Conservation (phyloP, 2,888 invertebrate genomes). For the Sericinus montela region DNA sequence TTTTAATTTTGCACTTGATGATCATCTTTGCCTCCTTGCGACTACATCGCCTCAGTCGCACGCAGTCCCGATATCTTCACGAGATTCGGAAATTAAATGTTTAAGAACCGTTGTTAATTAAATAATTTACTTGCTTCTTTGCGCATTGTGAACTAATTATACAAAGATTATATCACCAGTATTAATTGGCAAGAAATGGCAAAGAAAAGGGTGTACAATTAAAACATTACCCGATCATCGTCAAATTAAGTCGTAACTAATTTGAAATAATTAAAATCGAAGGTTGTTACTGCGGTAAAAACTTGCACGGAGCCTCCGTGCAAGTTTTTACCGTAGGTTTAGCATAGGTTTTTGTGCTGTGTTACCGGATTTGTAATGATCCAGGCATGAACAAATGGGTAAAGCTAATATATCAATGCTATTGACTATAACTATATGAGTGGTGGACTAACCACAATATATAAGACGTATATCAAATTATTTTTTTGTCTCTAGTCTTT, state of each 20-base stretch:
- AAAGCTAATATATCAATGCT: too few species aligned
- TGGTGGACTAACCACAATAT: too few species aligned
- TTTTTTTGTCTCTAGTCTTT: too few species aligned
- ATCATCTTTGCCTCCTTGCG: constrained; percentile 29
- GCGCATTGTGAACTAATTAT: constrained; percentile 34
- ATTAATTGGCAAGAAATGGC: constrained; percentile 53
- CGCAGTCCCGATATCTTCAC: constrained; percentile 30
- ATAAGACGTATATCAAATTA: too few species aligned
- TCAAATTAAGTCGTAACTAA: constrained; percentile 73
- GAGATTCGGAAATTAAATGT: constrained; percentile 18
- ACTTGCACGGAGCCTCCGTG: constrained; percentile 61
- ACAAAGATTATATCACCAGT: constrained; percentile 53
- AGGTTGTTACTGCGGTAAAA: constrained; percentile 66
- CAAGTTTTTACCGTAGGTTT: too few species aligned
- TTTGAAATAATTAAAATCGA: constrained; percentile 69
- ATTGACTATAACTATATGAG: too few species aligned
- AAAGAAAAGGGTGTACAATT: constrained; percentile 63
- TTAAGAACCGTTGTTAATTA: constrained; percentile 23
- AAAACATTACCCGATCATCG: constrained; percentile 69
- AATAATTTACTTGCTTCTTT: constrained; percentile 28
- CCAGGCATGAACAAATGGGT: not conserved
- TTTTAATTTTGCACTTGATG: constrained; percentile 49
- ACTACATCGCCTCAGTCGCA: constrained; percentile 14
- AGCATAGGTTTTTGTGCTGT: constrained; percentile 57
- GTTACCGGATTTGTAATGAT: constrained; percentile 34